Base-by-base conservation (phyloP, 2,797 vertebrate genomes). In the Sylvilagus floridanus region DNA sequence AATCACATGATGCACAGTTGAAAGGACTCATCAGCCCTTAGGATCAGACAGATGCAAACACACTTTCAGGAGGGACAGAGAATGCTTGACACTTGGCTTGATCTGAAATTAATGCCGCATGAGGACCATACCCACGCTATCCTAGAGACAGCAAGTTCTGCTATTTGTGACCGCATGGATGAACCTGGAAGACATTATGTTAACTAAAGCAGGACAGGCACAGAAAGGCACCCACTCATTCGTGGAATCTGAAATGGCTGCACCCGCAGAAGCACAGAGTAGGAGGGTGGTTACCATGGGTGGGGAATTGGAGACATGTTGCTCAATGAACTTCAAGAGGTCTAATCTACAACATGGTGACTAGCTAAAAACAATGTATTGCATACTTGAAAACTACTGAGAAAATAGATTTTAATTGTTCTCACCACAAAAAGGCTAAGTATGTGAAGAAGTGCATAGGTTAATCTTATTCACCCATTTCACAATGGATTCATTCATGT, bases 301-400 rank as follows among this genome's bases (percentile, higher is more conserved):
- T 28, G 11, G 1, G 2, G n/a, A 4, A 50, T 3, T 24, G 12
- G 1, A 13, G 30, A 30, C 5, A 62, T 35, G 3, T 37, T 4
- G 26, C 7, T 66, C 26, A 52, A 63, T 89, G 50, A 66, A 52
- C 26, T 72, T 66, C 37, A 60, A 73, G 50, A 75, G 22, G 50
- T 63, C 30, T 63, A 6, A 11, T 17, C 7, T 54, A 21, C 4
- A 62, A n/a, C 12, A 21, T 5, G 17, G 24, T 28, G 30, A 75
- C 2, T 52, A n/a, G 50, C 68, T 65, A 24, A 88, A 83, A 32
- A 72, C 28, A 47, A 62, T 24, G 12, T 57, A 35, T 7, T 72
- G 30, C 12, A 16, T 52, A 24, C 21, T n/a, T 95, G 26, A 68
- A 52, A 79, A 69, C 12, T 24, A n/a, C 42, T 79, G 42, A 62